Evolutionary conservation across 2,888 invertebrate genomes (phyloP), one percentile per base, ranked within the genome.

Genomic region (Athalia circularis): DNA sequence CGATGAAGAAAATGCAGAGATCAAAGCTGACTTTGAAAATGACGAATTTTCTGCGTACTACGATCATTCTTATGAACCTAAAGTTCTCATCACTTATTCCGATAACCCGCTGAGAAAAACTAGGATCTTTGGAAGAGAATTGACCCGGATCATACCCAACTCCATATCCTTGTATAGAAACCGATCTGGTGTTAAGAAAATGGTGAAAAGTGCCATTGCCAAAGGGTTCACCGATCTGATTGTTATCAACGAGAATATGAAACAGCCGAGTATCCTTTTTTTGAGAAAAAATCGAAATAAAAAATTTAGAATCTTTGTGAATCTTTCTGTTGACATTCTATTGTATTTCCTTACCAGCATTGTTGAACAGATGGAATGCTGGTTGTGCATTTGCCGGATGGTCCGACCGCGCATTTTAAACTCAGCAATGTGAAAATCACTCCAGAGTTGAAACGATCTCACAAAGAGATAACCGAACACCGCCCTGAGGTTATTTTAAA

Each of bases 351-450:
- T 84, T 84, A 80, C 75, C 65, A 3, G 11, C 5, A 7, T 65
- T 65, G 9, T 47, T 52, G 6, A 4, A 59, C 81, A 93, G 97
- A 98, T 91, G 99, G 98, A 3, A 92, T 99, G 88, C 92, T 99
- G 15, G 92, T 99, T 3, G 95, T 98, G 80, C 99, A 99, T 91
- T 92, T 99, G 80, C 99, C 99, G 0, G 94, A 97, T 83, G 99
- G 99, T 0, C 99, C 99, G 0, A 99, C 99, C 0, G 98, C 98
- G 13, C 96, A 98, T 90, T 99, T 99, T 90, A 96, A 97, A 88
- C 90, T 99, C 29, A 97, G 97, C 85, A 98, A 96, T 90, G 96
- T 99, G 0, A 96, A 95, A 89, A 94, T 98, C 70, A 97, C 97
- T 0, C 95, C 96, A 43, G 97, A 98, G 85, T 92, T 98, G 65